phyloP scores from a whole-genome alignment of 1,140 invertebrate genomes.

The Drosophila nikananu region DNA sequence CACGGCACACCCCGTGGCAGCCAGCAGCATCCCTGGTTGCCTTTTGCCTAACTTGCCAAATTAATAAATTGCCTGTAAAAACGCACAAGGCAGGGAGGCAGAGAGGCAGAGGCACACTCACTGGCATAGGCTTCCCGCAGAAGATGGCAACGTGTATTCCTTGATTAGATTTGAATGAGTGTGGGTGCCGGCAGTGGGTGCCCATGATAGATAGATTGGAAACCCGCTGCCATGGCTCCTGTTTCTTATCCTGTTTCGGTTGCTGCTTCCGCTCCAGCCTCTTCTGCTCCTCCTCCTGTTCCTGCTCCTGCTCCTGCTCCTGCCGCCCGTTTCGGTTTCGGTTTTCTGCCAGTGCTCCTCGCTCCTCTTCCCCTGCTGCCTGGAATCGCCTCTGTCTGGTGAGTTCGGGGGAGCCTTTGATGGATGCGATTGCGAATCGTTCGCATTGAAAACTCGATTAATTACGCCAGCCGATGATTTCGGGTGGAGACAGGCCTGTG shows the following conservation, averaged over 20 bases:
- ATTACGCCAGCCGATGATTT: conserved; percentile 44
- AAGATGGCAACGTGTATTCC: conserved; percentile 59
- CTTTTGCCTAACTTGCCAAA: conserved; percentile 59
- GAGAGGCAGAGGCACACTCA: neutral
- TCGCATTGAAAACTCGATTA: conserved; percentile 54
- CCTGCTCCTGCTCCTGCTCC: too few relatives aligned
- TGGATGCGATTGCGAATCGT: conserved; percentile 52
- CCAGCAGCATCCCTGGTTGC: conserved; percentile 5
- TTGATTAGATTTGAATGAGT: conserved; percentile 73
- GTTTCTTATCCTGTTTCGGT: conserved; percentile 5
- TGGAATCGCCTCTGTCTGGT: conserved; percentile 6
- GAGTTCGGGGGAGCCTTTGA: conserved; percentile 33
- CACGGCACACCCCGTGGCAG: conserved; percentile 2
- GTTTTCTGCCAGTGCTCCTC: conserved; percentile 6
- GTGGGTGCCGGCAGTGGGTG: conserved; percentile 14
- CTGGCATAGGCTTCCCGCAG: conserved; percentile 5
- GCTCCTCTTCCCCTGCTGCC: neutral
- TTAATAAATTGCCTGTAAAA: conserved; percentile 81
- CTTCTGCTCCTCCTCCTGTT: neutral
- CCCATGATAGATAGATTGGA: conserved; percentile 62
- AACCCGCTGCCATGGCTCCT: conserved; percentile 26
- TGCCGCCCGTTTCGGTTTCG: neutral
- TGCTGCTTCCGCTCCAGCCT: neutral
- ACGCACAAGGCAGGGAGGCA: conserved; percentile 26
- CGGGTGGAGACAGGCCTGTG: conserved; percentile 6